These are phyloP conservation scores for Tinea pellionella DNA, from an alignment of 2,888 invertebrate genomes.

Conservation along the genomic window DNA sequence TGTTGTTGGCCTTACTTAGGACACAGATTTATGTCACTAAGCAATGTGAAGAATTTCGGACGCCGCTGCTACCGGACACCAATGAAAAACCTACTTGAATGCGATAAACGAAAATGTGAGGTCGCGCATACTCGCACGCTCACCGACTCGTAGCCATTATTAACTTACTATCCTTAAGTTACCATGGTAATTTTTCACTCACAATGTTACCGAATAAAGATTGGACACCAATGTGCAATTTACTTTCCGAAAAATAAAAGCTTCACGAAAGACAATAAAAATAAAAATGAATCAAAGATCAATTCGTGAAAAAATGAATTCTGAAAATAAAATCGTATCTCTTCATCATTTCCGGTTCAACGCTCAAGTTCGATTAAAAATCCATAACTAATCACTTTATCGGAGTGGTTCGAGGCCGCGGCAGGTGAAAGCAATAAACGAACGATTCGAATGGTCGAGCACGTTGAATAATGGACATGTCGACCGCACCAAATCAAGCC, in stretches of 20 bases:
- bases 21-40: constrained; percentile 28
- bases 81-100: constrained; percentile 24
- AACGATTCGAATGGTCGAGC: constrained; percentile 17
- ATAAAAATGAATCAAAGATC: too few species aligned
- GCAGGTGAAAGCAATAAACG: constrained; percentile 20
- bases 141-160: not conserved
- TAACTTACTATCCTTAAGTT: not conserved
- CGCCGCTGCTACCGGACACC: constrained; percentile 22
- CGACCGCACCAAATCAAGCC: constrained; percentile 16
- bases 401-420: constrained; percentile 10
- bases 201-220: not conserved
- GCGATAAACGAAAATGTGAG: constrained; percentile 25
- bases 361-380: constrained; percentile 12
- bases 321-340: constrained; percentile 2
- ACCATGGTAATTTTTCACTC: not conserved
- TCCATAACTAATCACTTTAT: constrained; percentile 13
- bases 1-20: constrained; percentile 13
- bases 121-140: constrained; percentile 11
- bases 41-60: constrained; percentile 29
- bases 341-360: constrained; percentile 9
- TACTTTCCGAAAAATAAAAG: not conserved
- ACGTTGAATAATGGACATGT: constrained; percentile 20
- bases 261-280: not conserved
- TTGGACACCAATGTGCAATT: not conserved
- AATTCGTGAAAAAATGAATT: not conserved